phyloP scores from a whole-genome alignment of 2,113 vertebrate genomes.

The Rissa tridactyla region DNA sequence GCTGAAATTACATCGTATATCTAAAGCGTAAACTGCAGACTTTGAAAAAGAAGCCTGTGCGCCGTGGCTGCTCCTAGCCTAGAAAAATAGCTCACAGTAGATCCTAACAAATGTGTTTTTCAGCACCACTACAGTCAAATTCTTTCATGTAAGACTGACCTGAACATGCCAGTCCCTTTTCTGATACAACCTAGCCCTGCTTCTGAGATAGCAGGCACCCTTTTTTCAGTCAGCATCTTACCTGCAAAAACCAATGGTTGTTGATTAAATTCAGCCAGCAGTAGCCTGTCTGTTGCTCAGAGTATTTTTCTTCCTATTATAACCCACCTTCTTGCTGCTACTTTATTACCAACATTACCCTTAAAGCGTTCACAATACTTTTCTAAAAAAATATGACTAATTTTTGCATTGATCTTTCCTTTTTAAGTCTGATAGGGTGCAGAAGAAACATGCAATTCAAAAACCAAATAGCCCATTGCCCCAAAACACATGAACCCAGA shows the following conservation, averaged over 20 bases:
- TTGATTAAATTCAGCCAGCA: background rate
- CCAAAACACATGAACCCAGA: background rate
- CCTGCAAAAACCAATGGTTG: background rate
- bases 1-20: background rate
- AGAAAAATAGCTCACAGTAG: background rate
- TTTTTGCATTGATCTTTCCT: background rate
- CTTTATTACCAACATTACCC: background rate
- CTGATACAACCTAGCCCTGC: background rate
- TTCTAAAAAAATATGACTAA: background rate
- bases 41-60: background rate
- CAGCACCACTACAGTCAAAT: background rate
- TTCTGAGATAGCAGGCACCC: background rate
- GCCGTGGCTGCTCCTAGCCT: background rate
- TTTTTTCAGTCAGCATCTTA: background rate
- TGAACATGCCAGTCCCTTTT: background rate
- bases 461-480: background rate
- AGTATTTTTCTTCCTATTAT: background rate
- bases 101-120: background rate
- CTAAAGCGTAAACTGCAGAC: background rate
- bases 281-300: background rate
- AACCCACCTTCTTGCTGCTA: background rate
- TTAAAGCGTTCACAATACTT: background rate
- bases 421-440: background rate
- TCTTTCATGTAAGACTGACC: background rate
- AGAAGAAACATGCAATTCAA: background rate